Conservation (phyloP, 2,888 invertebrate species). For the Cephus pulcher region DNA sequence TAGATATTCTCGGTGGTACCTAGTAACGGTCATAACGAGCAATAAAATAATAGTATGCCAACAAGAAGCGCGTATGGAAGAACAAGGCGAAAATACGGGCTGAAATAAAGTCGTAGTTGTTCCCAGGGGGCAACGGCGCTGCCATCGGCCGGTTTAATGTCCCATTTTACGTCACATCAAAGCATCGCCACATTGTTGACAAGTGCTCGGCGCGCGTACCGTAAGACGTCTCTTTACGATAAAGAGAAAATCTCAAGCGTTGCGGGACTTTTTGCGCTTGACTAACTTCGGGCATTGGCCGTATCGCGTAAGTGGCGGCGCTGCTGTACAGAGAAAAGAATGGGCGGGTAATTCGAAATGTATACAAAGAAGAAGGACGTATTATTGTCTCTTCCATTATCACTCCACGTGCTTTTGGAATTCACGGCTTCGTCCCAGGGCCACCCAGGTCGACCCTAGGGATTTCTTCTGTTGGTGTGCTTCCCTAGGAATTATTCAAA, state of each 20-base stretch:
- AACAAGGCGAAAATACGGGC: not conserved
- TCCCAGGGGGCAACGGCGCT: slow-evolving; percentile 12
- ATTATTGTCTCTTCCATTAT: not conserved
- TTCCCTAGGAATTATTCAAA: slow-evolving; percentile 30
- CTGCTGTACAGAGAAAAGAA: slow-evolving; percentile 8
- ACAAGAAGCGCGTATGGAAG: not conserved
- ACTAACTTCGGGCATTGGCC: not conserved
- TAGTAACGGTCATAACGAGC: not conserved
- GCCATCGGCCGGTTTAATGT: slow-evolving; percentile 37
- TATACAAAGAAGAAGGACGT: not conserved
- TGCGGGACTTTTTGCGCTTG: not conserved
- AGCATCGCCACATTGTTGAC: slow-evolving; percentile 63
- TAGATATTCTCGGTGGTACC: not conserved
- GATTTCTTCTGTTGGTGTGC: slow-evolving; percentile 21
- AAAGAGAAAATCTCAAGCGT: not conserved
- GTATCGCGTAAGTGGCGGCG: not conserved
- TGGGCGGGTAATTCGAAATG: not conserved
- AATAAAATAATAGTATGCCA: not conserved
- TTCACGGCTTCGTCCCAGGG: slow-evolving; percentile 25
- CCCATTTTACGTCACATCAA: slow-evolving; percentile 61
- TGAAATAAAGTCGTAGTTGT: slow-evolving; percentile 21
- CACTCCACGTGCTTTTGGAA: not conserved
- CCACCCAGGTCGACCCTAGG: slow-evolving; percentile 31
- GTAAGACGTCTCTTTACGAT: not conserved
- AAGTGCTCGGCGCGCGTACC: slow-evolving; percentile 38